Conservation (phyloP, 2,888 invertebrate species). For the Dexiosoma caninum region DNA sequence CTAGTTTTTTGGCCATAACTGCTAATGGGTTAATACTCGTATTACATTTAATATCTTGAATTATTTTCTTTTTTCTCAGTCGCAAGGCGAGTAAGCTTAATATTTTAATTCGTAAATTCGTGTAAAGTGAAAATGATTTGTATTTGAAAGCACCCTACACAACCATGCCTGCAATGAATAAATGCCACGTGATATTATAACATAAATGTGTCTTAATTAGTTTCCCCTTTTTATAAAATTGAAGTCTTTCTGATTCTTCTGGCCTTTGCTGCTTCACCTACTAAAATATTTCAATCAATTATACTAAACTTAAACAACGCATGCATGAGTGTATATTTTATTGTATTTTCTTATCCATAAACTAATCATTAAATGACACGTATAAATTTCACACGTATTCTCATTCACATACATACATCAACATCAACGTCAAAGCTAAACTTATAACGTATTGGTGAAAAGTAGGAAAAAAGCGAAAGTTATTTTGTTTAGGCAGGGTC, state of each 20-base stretch:
- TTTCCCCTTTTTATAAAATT: too few relatives aligned
- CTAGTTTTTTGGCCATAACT: not conserved
- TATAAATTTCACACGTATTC: too few relatives aligned
- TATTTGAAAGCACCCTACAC: not conserved
- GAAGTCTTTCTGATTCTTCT: too few relatives aligned
- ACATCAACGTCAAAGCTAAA: not conserved
- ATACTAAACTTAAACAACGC: not conserved
- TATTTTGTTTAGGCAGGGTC: slow-evolving; percentile 15
- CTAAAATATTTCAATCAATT: not conserved
- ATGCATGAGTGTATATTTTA: too few relatives aligned
- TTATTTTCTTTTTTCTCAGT: not conserved
- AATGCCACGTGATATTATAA: too few relatives aligned
- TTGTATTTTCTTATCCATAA: too few relatives aligned
- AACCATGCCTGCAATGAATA: too few relatives aligned
- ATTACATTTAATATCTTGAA: not conserved
- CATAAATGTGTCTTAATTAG: too few relatives aligned
- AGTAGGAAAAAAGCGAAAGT: slow-evolving; percentile 32
- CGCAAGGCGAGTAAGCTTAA: not conserved
- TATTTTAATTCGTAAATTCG: not conserved
- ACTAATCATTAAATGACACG: too few relatives aligned
- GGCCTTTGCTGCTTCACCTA: too few relatives aligned
- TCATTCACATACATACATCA: not conserved
- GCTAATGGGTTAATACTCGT: not conserved
- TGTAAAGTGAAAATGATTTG: not conserved
- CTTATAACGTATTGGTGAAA: not conserved